These are phyloP conservation scores for Pangasianodon gigas DNA, from an alignment of 2,113 vertebrate species.

Conservation along the genomic window DNA sequence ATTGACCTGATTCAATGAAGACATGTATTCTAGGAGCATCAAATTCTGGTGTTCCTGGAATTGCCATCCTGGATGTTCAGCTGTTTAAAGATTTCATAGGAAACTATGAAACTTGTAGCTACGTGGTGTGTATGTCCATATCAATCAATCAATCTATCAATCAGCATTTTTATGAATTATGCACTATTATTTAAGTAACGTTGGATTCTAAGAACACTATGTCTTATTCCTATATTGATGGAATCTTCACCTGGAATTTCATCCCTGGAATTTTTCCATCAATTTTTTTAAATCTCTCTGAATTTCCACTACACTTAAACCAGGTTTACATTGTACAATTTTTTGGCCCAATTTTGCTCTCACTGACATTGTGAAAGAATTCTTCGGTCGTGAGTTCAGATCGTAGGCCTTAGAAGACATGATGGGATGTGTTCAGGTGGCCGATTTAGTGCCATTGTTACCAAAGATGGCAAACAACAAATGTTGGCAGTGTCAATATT, in stretches of 20 bases:
- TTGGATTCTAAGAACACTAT: neutral
- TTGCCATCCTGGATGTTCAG: neutral
- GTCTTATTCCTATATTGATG: neutral
- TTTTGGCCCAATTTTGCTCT: neutral
- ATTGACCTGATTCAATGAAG: neutral
- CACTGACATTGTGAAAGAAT: neutral
- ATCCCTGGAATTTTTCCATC: neutral
- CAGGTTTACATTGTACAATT: neutral
- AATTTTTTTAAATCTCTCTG: neutral
- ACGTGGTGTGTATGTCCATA: neutral
- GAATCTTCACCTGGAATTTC: neutral
- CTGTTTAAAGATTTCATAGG: neutral
- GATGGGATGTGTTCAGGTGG: too few relatives aligned
- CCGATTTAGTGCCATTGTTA: neutral
- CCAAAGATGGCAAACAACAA: neutral
- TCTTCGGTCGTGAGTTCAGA: neutral
- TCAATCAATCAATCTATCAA: neutral
- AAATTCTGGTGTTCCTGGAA: neutral
- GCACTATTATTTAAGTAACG: neutral
- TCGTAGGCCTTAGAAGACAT: neutral
- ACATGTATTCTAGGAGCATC: neutral
- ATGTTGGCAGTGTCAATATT: neutral
- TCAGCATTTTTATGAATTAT: neutral
- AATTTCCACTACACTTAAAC: neutral
- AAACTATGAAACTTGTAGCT: conserved; percentile 4